Base-by-base conservation (phyloP, 2,888 invertebrate species). In the Iphiclides podalirius region DNA sequence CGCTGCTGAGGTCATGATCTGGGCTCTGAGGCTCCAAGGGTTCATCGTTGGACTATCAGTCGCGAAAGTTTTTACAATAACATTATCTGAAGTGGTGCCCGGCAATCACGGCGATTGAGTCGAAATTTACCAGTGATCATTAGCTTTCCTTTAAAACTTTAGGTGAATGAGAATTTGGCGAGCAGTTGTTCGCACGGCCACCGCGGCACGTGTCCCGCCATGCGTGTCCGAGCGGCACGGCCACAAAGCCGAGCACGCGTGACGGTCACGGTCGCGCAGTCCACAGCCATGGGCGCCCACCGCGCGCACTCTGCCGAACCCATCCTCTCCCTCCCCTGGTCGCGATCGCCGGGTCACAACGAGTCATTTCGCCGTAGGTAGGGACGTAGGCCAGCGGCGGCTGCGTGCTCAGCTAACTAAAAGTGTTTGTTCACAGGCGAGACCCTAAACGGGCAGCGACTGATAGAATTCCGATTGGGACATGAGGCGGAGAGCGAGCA, bases 401-500 rank as follows among this genome's bases (percentile, higher is more conserved):
- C 11, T 11, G 1, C 3, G 31, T 4, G n/a, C n/a, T 6, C 31
- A 11, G 8, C n/a, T 31, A 11, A 31, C 12, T 31, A n/a, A 11
- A n/a, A 2, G 12, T 11, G 8, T 47, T 34, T 36, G 42, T 71
- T 74, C 81, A 23, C 90, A 96, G 96, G 96, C 67, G 92, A 93
- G 63, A 92, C 93, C 69, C 90, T 96, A 66, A 96, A 96, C 75
- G 94, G 95, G 43, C 96, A 96, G 79, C 93, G 94, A 50, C 89
- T 96, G 64, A 90, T 97, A 63, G 96, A 96, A 79, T 97, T 97
- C 85, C 92, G 94, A 47, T 92, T 94, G 68, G 92, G 92, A 58
- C 90, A 90, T 59, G 92, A 92, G 63, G 83, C 85, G 41, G 90
- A 73, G 34, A 74, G 75, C 51, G 88, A 91, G 47, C 90, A 84